Base-by-base conservation (phyloP, 2,797 vertebrate genomes). In the Phalanger gymnotis region DNA sequence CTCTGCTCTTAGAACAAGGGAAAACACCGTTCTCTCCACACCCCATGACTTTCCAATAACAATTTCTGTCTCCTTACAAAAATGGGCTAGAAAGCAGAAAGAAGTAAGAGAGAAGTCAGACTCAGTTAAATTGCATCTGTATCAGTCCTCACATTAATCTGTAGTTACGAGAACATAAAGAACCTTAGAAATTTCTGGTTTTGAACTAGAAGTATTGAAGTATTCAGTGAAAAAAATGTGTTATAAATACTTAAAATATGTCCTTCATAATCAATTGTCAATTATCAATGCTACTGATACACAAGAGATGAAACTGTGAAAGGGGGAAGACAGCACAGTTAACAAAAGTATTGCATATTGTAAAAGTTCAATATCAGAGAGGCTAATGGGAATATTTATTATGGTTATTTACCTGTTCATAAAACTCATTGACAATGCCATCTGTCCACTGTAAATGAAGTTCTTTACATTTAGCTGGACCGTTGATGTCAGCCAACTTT, bases 371-470 rank as follows among this genome's bases (percentile, higher is more conserved):
- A 22, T n/a, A 19, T 40, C 47, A 47, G 73, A 87, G 25, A 11
- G 9, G 40, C 25, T 81, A 81, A 47, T 87, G 40, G 7, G 4
- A 47, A 87, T 27, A 87, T 81, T 22, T 22, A 47, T 81, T 51
- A 47, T 87, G 40, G n/a, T 52, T 27, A 34, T 9, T 98, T 97
- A 99, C 99, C 99, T 99, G 99, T 57, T 99, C 99, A 53, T 99
- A 99, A 98, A 99, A 99, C 98, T 99, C 99, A 58, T 99, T 99
- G 98, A 99, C 99, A 1, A 99, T 99, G 97, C 99, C 99, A 95
- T 99, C 99, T 0, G 99, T 99, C 99, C 99, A 99, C 98, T 99
- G 99, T 94, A 99, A 99, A 95, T 99, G 99, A 93, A 99, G 99
- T 25, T 99, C 99, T 98, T 99, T 99, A 98, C 99, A 98, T 95